Evolutionary conservation across 1,140 invertebrate species (phyloP).

Genomic region (Paralvinella palmiformis): DNA sequence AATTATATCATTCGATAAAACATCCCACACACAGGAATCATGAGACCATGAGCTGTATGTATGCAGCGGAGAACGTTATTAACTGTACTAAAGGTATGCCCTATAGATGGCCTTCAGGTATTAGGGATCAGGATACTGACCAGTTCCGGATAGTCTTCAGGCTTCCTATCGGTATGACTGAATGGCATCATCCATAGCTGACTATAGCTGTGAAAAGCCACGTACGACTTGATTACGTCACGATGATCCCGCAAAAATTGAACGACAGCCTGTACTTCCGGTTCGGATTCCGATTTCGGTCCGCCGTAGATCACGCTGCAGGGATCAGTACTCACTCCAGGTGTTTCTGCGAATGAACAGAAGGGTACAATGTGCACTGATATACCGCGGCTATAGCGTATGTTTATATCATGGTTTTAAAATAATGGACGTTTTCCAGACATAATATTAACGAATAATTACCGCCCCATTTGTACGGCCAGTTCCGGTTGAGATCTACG

Average conservation of each 20-base stretch:
- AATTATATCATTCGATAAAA: too few species aligned
- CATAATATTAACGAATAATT: background rate
- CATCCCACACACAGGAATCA: too few species aligned
- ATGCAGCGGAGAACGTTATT: too few species aligned
- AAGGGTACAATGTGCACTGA: background rate
- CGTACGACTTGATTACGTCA: conserved; percentile 51
- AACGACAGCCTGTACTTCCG: conserved; percentile 35
- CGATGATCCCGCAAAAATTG: conserved; percentile 9
- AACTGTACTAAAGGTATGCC: too few species aligned
- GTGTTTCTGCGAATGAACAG: background rate
- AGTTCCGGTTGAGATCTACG: conserved; percentile 19
- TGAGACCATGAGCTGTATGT: too few species aligned
- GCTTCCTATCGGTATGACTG: conserved; percentile 34
- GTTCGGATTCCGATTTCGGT: conserved; percentile 39
- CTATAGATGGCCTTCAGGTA: too few species aligned
- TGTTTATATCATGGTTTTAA: background rate
- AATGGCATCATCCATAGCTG: conserved; percentile 43
- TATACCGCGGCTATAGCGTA: background rate
- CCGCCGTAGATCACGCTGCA: conserved; percentile 33
- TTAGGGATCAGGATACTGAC: too few species aligned
- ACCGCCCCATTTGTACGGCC: conserved; percentile 5
- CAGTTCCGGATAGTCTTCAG: conserved; percentile 41
- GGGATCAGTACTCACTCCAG: background rate
- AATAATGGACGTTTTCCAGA: background rate
- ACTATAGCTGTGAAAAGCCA: conserved; percentile 5